Conservation (phyloP, 2,888 invertebrate genomes). For the Micropterix aruncella region DNA sequence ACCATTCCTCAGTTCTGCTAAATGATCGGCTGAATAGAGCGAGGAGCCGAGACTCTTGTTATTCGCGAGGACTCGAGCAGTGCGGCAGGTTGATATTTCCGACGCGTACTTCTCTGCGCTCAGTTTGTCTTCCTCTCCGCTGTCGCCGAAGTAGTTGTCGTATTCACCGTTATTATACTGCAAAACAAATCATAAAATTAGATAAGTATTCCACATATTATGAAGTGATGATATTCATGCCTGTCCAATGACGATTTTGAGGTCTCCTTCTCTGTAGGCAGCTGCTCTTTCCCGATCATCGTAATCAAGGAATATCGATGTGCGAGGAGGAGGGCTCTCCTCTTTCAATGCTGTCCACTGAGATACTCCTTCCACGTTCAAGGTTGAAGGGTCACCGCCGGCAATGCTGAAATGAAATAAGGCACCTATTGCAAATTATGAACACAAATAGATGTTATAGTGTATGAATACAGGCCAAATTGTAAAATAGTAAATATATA, state of each 20-base stretch:
- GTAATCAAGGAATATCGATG: not conserved
- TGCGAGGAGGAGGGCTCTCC: constrained; percentile 12
- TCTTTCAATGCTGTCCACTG: constrained; percentile 2
- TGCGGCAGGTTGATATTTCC: not conserved
- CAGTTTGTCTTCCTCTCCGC: not conserved
- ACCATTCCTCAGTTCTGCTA: not conserved
- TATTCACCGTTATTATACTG: not conserved
- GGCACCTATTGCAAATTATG: too few species aligned
- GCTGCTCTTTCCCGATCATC: constrained; percentile 21
- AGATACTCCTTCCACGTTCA: not conserved
- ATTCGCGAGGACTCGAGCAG: not conserved
- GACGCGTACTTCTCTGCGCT: not conserved
- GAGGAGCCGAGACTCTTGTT: not conserved
- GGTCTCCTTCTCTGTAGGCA: constrained; percentile 20
- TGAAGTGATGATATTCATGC: too few species aligned
- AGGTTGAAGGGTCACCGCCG: not conserved
- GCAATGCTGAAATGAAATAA: not conserved
- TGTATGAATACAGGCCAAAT: too few species aligned
- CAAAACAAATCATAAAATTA: too few species aligned
- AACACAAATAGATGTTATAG: too few species aligned
- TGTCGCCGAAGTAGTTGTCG: not conserved
- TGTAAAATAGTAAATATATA: too few species aligned
- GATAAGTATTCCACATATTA: too few species aligned
- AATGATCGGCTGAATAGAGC: not conserved
- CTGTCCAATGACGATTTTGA: constrained; percentile 20